Conservation (phyloP, 2,797 vertebrate species). For the Notolabrus celidotus region DNA sequence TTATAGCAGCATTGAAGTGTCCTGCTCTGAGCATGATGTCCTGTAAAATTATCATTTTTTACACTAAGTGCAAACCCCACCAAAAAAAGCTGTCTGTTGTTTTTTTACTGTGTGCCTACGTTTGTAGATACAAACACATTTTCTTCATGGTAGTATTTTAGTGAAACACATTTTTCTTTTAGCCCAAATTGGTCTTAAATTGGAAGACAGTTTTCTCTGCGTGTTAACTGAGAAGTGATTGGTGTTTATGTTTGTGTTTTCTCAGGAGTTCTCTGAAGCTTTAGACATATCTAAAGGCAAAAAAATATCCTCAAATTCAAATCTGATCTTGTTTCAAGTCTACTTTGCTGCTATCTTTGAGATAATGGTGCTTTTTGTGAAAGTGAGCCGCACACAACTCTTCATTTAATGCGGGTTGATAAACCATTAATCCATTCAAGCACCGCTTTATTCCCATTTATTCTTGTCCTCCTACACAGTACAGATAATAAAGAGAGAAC, state of each 20-base stretch:
- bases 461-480: constrained; percentile 71
- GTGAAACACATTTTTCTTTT: constrained; percentile 27
- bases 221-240: constrained; percentile 48
- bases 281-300: constrained; percentile 21
- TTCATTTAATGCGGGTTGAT: constrained; percentile 82
- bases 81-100: constrained; percentile 4
- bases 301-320: constrained; percentile 68
- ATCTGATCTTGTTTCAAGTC: constrained; percentile 69
- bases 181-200: constrained; percentile 30
- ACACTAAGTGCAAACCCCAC: no score
- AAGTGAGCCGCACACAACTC: constrained; percentile 78
- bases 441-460: constrained; percentile 75
- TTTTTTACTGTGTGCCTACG: constrained; percentile 8
- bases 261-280: constrained; percentile 17
- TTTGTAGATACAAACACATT: constrained; percentile 26
- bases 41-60: no score
- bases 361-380: constrained; percentile 73
- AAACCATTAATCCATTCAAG: constrained; percentile 82
- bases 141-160: constrained; percentile 28
- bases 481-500: constrained; percentile 63
- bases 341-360: constrained; percentile 71
- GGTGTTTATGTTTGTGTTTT: constrained; percentile 57
- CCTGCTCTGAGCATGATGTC: no score
- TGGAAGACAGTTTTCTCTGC: constrained; percentile 16
- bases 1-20: no score